A percentile compares a stretch with the other conserved stretches of the same genome.
Conservation (phyloP, 2,113 vertebrate species). For the Myodes glareolus region DNA sequence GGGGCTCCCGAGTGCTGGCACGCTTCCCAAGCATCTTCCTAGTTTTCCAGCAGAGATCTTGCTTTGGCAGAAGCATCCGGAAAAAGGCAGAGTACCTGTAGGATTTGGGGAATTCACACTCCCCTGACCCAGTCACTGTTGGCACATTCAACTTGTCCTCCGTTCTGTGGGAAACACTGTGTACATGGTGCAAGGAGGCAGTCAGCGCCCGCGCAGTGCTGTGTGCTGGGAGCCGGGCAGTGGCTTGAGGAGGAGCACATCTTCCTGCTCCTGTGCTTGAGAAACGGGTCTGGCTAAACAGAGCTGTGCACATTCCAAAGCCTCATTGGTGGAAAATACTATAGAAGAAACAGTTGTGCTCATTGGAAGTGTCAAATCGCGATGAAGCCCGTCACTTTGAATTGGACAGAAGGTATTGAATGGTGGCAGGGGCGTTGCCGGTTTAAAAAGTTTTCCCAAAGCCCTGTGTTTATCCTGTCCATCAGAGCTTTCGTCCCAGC, state of each 20-base stretch:
- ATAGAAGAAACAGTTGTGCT: neutral
- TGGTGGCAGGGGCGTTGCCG: neutral
- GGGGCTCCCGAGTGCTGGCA: neutral
- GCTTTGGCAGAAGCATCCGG: conserved; percentile 52
- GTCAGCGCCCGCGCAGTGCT: neutral
- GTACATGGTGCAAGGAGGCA: neutral
- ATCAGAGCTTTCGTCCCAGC: neutral
- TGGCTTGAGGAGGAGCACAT: neutral
- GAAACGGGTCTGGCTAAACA: neutral
- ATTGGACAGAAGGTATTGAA: neutral
- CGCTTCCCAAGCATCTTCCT: neutral
- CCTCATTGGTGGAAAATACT: neutral
- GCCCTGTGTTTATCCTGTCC: neutral
- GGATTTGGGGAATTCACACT: conserved; percentile 3
- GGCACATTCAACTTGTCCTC: conserved; percentile 28
- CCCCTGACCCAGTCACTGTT: conserved; percentile 19
- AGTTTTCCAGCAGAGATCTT: neutral
- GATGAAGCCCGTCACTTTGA: neutral
- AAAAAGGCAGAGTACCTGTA: conserved; percentile 17
- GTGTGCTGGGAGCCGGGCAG: neutral
- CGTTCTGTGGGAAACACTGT: neutral
- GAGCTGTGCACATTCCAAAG: neutral
- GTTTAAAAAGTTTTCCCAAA: neutral
- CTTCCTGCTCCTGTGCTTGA: neutral
- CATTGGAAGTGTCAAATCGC: neutral